phyloP scores from a whole-genome alignment of 2,113 vertebrate genomes.

The Tupaia chinensis region DNA sequence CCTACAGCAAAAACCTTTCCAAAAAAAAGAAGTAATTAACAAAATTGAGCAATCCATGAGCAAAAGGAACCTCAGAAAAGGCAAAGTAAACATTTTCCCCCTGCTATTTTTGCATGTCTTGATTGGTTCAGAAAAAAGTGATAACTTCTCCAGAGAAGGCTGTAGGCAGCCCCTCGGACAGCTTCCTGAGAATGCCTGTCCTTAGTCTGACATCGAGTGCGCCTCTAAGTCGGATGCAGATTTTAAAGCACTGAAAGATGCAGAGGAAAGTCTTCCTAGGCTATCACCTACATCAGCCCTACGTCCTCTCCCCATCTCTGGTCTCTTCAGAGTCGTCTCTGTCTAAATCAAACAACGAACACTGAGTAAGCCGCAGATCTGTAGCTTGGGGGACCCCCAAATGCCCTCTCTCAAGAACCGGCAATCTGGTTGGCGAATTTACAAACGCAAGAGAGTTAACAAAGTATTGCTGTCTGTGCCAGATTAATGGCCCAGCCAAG shows the following conservation, averaged over 20 bases:
- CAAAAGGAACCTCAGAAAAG: background rate
- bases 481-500: background rate
- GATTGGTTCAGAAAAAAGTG: conserved; percentile 74
- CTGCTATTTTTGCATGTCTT: background rate
- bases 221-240: background rate
- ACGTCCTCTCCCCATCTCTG: background rate
- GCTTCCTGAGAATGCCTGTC: conserved; percentile 72
- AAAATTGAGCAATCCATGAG: background rate
- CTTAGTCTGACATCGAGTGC: conserved; percentile 37
- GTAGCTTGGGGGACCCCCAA: background rate
- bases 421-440: background rate
- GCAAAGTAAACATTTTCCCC: background rate
- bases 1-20: too few relatives aligned
- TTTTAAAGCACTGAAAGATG: background rate
- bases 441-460: background rate
- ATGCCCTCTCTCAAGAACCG: background rate
- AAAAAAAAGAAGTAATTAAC: too few relatives aligned
- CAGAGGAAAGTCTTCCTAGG: background rate
- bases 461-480: background rate
- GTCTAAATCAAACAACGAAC: background rate
- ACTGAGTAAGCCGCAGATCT: background rate
- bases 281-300: background rate
- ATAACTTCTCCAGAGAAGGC: conserved; percentile 80
- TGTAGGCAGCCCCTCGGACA: conserved; percentile 59
- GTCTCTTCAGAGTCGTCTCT: background rate